phyloP scores from a whole-genome alignment of 2,113 vertebrate genomes.

The Callopanchax toddi region DNA sequence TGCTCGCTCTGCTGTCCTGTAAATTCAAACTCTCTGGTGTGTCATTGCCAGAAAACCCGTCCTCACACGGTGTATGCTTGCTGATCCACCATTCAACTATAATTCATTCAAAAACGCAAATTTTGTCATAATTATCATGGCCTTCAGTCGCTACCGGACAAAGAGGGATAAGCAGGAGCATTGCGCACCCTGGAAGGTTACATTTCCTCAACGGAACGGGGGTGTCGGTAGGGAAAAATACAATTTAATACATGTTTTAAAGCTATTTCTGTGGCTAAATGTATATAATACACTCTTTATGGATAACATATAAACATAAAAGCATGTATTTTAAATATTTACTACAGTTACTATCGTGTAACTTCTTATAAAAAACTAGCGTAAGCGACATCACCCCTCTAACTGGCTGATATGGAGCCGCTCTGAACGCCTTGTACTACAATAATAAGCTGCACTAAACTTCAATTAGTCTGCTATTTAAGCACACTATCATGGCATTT shows the following conservation, averaged over 20 bases:
- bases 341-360: rapidly evolving
- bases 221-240: conserved; percentile 24
- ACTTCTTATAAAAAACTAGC: neutral
- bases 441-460: too few species aligned
- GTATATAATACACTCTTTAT: too few species aligned
- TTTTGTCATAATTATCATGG: conserved; percentile 79
- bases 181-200: conserved; percentile 63
- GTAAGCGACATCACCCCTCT: conserved; percentile 17
- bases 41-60: conserved; percentile 77
- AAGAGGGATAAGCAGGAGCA: conserved; percentile 79
- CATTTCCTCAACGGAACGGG: conserved; percentile 59
- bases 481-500: neutral
- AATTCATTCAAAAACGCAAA: conserved; percentile 82
- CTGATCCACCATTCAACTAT: conserved; percentile 77
- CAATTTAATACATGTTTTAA: neutral
- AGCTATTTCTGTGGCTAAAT: neutral
- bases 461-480: neutral
- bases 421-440: conserved; percentile 27
- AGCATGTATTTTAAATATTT: neutral
- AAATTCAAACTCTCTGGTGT: conserved; percentile 72
- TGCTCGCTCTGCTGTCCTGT: conserved; percentile 77
- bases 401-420: conserved; percentile 35
- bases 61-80: conserved; percentile 72
- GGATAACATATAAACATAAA: neutral
- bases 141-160: conserved; percentile 83